Evolutionary conservation across 2,113 vertebrate genomes (phyloP).

Genomic region (Siniperca knerii): DNA sequence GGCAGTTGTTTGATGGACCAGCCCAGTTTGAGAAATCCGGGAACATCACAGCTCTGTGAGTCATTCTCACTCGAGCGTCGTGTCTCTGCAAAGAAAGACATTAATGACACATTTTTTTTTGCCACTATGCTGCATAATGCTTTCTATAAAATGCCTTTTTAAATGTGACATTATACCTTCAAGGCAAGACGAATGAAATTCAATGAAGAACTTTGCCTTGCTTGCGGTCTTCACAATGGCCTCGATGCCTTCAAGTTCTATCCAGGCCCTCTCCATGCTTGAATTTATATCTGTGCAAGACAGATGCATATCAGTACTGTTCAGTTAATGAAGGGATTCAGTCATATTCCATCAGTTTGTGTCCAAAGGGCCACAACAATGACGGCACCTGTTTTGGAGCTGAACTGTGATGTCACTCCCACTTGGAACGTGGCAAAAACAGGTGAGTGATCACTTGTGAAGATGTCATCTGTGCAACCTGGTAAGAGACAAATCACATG

Average conservation of each 20-base stretch:
- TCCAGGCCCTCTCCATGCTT: conserved; percentile 81
- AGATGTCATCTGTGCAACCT: conserved; percentile 92
- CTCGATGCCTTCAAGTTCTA: conserved; percentile 88
- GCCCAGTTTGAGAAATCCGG: conserved; percentile 88
- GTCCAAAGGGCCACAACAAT: conserved; percentile 14
- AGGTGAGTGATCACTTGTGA: conserved; percentile 91
- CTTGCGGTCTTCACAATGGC: conserved; percentile 90
- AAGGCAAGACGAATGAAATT: conserved; percentile 89
- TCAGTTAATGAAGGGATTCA: conserved; percentile 11
- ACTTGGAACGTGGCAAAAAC: conserved; percentile 92
- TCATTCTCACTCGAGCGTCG: conserved; percentile 88
- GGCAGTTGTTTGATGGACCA: conserved; percentile 90
- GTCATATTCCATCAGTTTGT: not conserved
- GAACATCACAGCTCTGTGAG: conserved; percentile 86
- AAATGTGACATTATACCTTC: conserved; percentile 78
- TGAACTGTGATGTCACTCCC: conserved; percentile 84
- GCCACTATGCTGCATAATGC: not conserved
- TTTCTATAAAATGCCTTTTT: not conserved
- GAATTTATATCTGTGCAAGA: conserved; percentile 73
- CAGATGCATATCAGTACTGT: not conserved
- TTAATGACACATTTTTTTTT: not conserved
- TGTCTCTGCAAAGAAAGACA: conserved; percentile 80
- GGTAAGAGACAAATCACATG: conserved; percentile 25
- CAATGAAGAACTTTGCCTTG: conserved; percentile 90
- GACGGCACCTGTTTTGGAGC: conserved; percentile 86